These are phyloP conservation scores for Tychaedon coryphoeus DNA, from an alignment of 2,113 vertebrate species.

Conservation along the genomic window DNA sequence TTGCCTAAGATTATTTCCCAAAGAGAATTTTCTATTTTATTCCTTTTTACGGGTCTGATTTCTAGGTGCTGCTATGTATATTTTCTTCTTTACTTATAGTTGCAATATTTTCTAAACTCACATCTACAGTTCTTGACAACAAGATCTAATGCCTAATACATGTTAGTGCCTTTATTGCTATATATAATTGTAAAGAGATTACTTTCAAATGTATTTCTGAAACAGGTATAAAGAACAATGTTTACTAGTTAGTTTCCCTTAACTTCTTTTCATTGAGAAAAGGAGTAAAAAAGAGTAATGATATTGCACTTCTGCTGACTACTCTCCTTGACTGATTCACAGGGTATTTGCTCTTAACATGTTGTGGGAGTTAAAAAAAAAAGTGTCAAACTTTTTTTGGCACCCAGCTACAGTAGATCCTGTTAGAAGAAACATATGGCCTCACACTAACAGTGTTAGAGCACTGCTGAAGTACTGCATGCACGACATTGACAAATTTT, in stretches of 20 bases:
- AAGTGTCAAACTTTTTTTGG: constrained; percentile 27
- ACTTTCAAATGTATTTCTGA: background rate
- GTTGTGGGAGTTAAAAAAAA: constrained; percentile 24
- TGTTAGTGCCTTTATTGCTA: background rate
- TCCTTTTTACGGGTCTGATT: background rate
- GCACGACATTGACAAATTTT: constrained; percentile 62
- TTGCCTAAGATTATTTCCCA: background rate
- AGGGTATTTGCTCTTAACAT: constrained; percentile 33
- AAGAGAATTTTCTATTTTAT: background rate
- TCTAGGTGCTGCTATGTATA: background rate
- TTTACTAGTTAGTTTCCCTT: background rate
- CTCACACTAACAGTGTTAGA: constrained; percentile 59
- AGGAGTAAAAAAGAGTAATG: background rate
- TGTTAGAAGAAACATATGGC: constrained; percentile 65
- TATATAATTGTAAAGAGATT: background rate
- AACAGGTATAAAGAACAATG: background rate
- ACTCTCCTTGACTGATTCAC: background rate
- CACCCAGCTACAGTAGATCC: constrained; percentile 38
- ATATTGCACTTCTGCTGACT: background rate
- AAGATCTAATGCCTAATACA: background rate
- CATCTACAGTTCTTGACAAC: background rate
- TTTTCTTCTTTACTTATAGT: background rate
- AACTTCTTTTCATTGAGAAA: constrained; percentile 29
- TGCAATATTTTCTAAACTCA: background rate
- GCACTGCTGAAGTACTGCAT: constrained; percentile 45